phyloP scores from a whole-genome alignment of 2,113 vertebrate genomes.

The Poeciliopsis turrubarensis region DNA sequence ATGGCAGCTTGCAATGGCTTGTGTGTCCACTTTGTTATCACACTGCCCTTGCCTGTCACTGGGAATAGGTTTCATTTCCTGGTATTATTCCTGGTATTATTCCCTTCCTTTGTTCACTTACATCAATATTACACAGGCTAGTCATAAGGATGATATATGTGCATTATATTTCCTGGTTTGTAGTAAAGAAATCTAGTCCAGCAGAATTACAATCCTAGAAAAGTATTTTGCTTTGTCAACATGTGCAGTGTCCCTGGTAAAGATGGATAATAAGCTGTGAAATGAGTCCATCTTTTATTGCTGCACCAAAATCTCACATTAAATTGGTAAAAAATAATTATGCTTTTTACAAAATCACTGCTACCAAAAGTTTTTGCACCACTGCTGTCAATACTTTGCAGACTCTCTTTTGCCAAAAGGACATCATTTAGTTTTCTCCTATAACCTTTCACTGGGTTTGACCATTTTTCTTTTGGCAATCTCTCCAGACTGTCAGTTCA shows the following conservation, averaged over 20 bases:
- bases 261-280: not conserved
- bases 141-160: slow-evolving; percentile 12
- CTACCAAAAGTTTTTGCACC: no score
- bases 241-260: not conserved
- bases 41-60: slow-evolving; percentile 29
- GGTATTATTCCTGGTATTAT: slow-evolving; percentile 15
- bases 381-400: no score
- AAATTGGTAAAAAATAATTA: not conserved
- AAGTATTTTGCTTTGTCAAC: not conserved
- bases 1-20: slow-evolving; percentile 12
- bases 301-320: not conserved
- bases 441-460: no score
- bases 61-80: slow-evolving; percentile 34
- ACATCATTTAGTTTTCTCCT: no score
- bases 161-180: slow-evolving; percentile 24
- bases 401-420: not conserved
- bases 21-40: slow-evolving; percentile 29
- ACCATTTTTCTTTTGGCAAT: not conserved
- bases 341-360: no score
- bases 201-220: not conserved
- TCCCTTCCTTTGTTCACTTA: slow-evolving; percentile 2
- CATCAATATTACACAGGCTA: slow-evolving; percentile 47
- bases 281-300: not conserved
- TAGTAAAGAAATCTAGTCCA: slow-evolving; percentile 22
- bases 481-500: no score